Conservation (phyloP, 2,888 invertebrate species). For the Rhopalosiphum nymphaeae region DNA sequence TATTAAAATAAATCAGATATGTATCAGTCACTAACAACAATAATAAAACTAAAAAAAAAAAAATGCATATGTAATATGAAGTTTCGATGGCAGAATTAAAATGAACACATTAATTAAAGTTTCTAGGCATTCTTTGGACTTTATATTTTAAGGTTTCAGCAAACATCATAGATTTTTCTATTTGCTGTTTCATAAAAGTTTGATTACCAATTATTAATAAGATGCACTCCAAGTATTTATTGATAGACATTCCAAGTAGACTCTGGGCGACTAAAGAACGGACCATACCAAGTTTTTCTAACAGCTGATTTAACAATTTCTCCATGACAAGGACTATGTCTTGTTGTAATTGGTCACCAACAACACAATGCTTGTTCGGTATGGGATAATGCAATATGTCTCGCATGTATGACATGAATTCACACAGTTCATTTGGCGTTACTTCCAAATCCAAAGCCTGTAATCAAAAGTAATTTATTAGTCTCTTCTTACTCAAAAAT, state of each 20-base stretch:
- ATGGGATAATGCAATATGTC: slow-evolving; percentile 47
- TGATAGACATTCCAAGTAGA: slow-evolving; percentile 29
- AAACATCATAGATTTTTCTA: neutral
- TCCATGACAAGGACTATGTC: slow-evolving; percentile 44
- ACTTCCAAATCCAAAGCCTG: slow-evolving; percentile 52
- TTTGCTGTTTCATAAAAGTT: slow-evolving; percentile 31
- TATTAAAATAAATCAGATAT: neutral
- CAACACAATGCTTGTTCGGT: slow-evolving; percentile 48
- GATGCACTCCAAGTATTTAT: slow-evolving; percentile 48
- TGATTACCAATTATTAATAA: slow-evolving; percentile 36
- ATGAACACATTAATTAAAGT: slow-evolving; percentile 24
- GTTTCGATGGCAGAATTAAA: neutral
- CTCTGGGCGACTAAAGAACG: neutral
- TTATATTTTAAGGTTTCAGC: neutral
- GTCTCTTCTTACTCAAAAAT: neutral
- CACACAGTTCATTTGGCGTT: slow-evolving; percentile 19
- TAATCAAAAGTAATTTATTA: slow-evolving; percentile 2
- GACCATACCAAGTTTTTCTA: neutral
- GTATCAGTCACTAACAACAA: neutral
- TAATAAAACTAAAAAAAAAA: neutral
- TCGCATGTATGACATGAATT: slow-evolving; percentile 42
- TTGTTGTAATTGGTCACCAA: slow-evolving; percentile 39
- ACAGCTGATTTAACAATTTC: slow-evolving; percentile 12
- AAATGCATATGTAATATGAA: neutral
- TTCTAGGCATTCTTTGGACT: neutral